Evolutionary conservation across 2,888 invertebrate genomes (phyloP).

Genomic region (Mactromeris polynyma): DNA sequence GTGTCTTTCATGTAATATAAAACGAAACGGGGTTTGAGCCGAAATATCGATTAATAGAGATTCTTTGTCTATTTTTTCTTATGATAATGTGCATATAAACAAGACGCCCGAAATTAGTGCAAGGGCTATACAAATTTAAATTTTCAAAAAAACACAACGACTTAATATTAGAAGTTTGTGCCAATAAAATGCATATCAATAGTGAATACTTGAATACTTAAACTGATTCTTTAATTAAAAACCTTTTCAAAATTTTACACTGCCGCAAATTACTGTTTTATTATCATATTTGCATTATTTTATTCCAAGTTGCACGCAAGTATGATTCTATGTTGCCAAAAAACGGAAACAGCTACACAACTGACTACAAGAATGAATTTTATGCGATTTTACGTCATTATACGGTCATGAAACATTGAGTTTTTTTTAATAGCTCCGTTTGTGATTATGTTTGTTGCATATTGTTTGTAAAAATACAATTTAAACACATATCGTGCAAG

Average conservation of each 20-base stretch:
- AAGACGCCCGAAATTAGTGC: background rate
- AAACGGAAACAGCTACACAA: background rate
- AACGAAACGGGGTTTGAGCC: too few species aligned
- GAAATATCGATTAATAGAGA: too few species aligned
- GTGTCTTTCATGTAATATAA: too few species aligned
- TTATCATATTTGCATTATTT: constrained; percentile 10
- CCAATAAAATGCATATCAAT: background rate
- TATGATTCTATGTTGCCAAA: background rate
- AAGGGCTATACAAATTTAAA: background rate
- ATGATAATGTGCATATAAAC: constrained; percentile 1
- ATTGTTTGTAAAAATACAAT: too few species aligned
- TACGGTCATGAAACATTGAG: too few species aligned
- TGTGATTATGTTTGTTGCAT: too few species aligned
- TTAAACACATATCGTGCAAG: too few species aligned
- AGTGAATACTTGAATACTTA: background rate
- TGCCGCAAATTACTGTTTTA: background rate
- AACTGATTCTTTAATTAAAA: background rate
- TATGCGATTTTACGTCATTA: too few species aligned
- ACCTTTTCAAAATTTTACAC: background rate
- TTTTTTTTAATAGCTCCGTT: too few species aligned
- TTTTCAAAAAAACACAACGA: background rate
- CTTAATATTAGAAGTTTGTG: background rate
- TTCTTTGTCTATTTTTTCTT: too few species aligned
- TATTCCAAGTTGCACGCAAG: constrained; percentile 2
- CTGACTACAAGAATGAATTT: background rate